Conservation (phyloP, 2,888 invertebrate species). For the Caenorhabditis sp. region DNA sequence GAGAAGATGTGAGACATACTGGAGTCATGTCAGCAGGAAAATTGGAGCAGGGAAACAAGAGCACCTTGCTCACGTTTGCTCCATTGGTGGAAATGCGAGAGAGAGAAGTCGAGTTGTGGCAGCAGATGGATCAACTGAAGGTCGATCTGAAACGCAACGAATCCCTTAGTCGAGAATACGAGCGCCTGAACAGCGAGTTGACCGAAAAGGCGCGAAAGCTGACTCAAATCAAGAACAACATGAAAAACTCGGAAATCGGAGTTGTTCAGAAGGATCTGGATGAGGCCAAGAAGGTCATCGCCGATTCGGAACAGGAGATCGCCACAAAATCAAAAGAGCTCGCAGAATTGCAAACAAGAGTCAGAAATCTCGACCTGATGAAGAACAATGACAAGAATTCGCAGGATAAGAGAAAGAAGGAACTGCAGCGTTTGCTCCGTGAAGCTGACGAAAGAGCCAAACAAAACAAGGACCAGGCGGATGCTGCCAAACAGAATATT, state of each 20-base stretch:
- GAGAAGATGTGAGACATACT: constrained; percentile 91
- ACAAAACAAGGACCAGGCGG: constrained; percentile 13
- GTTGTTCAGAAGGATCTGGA: constrained; percentile 60
- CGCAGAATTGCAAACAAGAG: constrained; percentile 43
- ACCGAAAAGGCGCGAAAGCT: constrained; percentile 8
- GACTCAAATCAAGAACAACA: constrained; percentile 49
- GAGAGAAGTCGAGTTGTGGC: constrained; percentile 74
- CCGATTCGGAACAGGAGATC: not conserved
- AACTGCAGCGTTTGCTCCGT: constrained; percentile 21
- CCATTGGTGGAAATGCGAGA: not conserved
- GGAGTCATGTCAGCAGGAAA: constrained; percentile 91
- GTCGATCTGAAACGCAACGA: too few species aligned
- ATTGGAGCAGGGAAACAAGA: not conserved
- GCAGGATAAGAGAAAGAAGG: constrained; percentile 57
- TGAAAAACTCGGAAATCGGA: constrained; percentile 61
- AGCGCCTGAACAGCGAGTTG: not conserved
- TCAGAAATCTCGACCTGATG: constrained; percentile 55
- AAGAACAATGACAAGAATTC: constrained; percentile 66
- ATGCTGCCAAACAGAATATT: constrained; percentile 18
- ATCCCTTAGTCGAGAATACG: too few species aligned
- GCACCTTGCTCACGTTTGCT: constrained; percentile 53
- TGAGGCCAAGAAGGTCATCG: constrained; percentile 19
- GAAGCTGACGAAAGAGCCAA: constrained; percentile 21
- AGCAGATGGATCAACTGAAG: constrained; percentile 30
- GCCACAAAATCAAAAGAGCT: constrained; percentile 14